Evolutionary conservation across 2,888 invertebrate genomes (phyloP), one percentile per base, ranked within the genome.

Genomic region (Lapara coniferarum): DNA sequence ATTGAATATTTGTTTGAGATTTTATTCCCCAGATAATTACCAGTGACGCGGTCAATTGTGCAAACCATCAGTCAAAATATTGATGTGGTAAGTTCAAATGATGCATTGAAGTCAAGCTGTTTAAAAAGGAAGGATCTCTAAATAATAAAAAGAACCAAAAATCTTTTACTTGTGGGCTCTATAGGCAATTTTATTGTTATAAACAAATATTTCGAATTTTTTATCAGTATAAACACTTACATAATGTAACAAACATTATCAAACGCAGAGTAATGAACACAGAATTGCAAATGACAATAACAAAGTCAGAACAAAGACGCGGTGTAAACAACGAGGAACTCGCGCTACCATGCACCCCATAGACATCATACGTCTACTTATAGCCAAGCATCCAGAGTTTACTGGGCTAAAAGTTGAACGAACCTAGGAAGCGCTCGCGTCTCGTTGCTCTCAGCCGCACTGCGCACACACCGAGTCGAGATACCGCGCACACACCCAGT

Each of bases 341-440:
- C 77, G 75, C 81, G 82, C 81, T 78, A 80, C 81, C 81, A 81
- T 80, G 76, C 76, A 81, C 78, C 76, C 79, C 78, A 81, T 81
- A 82, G 78, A 83, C 82, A 83, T 79, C 78, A 57, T 51, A 68
- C 30, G 58, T 66, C 51, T 67, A 67, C 70, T 63, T 85, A 88
- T 85, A 88, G 84, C 80, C 84, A 84, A 76, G 78, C 84, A 82
- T 83, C 82, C 85, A 84, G 90, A 93, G 93, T 94, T 94, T 93
- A 94, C 93, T 94, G 89, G 94, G 94, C 92, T 93, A 94, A 92
- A 93, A 94, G 94, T 92, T 93, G 93, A 94, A 93, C 83, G 92
- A 91, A 91, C 93, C 89, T 87, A 87, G 88, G 89, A 87, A 89
- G 87, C 85, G 81, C 86, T 82, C 81, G 82, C 81, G 87, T 88